Percentiles rank a stretch among this genome's conserved stretches.
Evolutionary conservation across 2,113 vertebrate genomes (phyloP).

Genomic region (Choloepus hoffmanni): DNA sequence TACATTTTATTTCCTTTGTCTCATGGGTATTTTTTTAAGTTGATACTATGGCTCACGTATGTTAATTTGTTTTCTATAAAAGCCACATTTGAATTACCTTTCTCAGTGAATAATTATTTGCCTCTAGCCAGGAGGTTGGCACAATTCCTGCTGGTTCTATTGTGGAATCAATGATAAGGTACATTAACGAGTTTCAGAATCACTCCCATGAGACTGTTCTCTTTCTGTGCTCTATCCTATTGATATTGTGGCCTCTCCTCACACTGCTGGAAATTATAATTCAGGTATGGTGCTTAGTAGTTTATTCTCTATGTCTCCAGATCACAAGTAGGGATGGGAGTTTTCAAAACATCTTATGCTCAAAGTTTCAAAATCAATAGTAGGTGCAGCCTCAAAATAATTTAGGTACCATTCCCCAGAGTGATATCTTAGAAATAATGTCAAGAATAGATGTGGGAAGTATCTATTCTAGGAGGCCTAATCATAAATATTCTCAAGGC

Average conservation of each 20-base stretch:
- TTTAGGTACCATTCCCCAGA: neutral
- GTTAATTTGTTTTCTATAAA: conserved; percentile 63
- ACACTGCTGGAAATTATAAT: neutral
- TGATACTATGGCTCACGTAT: conserved; percentile 42
- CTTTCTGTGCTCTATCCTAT: neutral
- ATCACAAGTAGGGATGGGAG: neutral
- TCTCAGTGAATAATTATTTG: conserved; percentile 66
- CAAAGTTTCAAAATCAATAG: conserved; percentile 37
- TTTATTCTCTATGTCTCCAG: neutral
- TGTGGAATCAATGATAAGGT: conserved; percentile 54
- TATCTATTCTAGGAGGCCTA: conserved; percentile 35
- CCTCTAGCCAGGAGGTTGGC: neutral
- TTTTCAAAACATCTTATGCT: conserved; percentile 22
- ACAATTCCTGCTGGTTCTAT: conserved; percentile 13
- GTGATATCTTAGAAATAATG: conserved; percentile 43
- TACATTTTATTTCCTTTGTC: conserved; percentile 49
- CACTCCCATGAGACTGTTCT: neutral
- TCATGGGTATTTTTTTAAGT: neutral
- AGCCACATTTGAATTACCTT: conserved; percentile 60
- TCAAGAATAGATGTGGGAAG: conserved; percentile 64
- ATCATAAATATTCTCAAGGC: conserved; percentile 41
- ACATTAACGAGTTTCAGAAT: conserved; percentile 33
- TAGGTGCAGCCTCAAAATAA: neutral
- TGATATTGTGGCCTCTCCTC: conserved; percentile 13
- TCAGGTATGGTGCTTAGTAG: neutral